Percentiles rank a stretch among this genome's conserved stretches.
Conservation (phyloP, 1,140 invertebrate genomes). For the Hestina assimilis region DNA sequence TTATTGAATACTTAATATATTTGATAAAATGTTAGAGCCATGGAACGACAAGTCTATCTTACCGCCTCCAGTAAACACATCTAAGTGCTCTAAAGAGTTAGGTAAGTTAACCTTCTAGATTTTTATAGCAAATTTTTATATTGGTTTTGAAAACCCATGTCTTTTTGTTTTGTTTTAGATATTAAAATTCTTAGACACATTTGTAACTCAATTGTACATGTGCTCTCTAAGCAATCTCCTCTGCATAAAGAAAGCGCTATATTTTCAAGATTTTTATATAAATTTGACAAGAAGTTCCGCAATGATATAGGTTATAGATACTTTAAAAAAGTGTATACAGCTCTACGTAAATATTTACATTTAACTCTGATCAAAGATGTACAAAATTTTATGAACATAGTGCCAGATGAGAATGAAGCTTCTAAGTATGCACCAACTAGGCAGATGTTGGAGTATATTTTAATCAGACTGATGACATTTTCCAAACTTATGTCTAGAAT, state of each 20-base stretch:
- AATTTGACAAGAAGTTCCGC: constrained; percentile 81
- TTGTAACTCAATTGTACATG: constrained; percentile 54
- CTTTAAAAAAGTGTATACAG: constrained; percentile 79
- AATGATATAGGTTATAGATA: constrained; percentile 80
- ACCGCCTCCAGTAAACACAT: constrained; percentile 61
- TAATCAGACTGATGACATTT: constrained; percentile 79
- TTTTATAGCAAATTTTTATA: too few species aligned
- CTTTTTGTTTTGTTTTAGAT: constrained; percentile 51
- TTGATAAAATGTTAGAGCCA: constrained; percentile 50
- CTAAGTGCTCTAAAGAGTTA: constrained; percentile 30
- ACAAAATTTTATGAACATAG: constrained; percentile 52
- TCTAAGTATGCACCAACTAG: constrained; percentile 73
- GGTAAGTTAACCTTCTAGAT: too few species aligned
- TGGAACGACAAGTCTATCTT: constrained; percentile 57
- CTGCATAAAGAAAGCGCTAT: constrained; percentile 79
- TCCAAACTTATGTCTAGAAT: constrained; percentile 78
- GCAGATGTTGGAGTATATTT: constrained; percentile 80
- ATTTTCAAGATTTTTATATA: constrained; percentile 79
- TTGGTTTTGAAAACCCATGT: background rate
- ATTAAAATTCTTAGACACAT: constrained; percentile 39
- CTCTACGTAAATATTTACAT: constrained; percentile 77
- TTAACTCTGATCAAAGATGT: constrained; percentile 72
- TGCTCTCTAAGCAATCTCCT: constrained; percentile 72
- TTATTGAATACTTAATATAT: too few species aligned
- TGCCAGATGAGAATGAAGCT: constrained; percentile 42